A percentile compares a stretch with the other conserved stretches of the same genome.
Evolutionary conservation across 1,140 invertebrate genomes (phyloP).

Genomic region (Stenopsyche tienmushanensis): DNA sequence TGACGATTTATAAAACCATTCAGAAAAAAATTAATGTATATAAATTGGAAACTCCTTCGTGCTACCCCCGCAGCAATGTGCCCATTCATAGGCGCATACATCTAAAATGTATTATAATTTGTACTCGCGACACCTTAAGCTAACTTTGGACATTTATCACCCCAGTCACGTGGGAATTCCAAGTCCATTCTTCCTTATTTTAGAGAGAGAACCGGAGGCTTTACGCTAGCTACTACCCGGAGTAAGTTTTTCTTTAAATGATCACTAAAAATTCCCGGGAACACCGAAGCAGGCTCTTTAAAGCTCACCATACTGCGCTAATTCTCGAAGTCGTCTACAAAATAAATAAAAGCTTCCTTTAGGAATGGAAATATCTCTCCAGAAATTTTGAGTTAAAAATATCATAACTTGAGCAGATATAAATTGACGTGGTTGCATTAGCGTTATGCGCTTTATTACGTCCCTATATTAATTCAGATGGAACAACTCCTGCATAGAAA

Average conservation of each 20-base stretch:
- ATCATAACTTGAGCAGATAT: neutral
- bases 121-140: conserved; percentile 6
- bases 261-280: conserved; percentile 14
- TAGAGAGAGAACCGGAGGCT: neutral
- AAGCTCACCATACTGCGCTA: conserved; percentile 10
- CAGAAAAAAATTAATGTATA: too few species aligned
- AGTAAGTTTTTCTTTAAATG: conserved; percentile 20
- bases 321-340: conserved; percentile 16
- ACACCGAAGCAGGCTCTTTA: neutral
- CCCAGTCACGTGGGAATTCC: conserved; percentile 11
- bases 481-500: too few species aligned
- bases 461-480: too few species aligned
- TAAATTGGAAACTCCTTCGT: too few species aligned
- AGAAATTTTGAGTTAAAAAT: conserved; percentile 14
- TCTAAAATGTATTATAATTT: conserved; percentile 12
- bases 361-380: too few species aligned
- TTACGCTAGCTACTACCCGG: neutral
- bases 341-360: too few species aligned
- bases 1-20: too few species aligned
- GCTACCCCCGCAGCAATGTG: too few species aligned
- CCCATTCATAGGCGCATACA: neutral
- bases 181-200: conserved; percentile 13
- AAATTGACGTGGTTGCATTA: too few species aligned
- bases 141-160: conserved; percentile 26
- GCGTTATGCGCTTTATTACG: too few species aligned